These are phyloP conservation scores for Crematogaster levior DNA, from an alignment of 2,888 invertebrate species.

Conservation along the genomic window DNA sequence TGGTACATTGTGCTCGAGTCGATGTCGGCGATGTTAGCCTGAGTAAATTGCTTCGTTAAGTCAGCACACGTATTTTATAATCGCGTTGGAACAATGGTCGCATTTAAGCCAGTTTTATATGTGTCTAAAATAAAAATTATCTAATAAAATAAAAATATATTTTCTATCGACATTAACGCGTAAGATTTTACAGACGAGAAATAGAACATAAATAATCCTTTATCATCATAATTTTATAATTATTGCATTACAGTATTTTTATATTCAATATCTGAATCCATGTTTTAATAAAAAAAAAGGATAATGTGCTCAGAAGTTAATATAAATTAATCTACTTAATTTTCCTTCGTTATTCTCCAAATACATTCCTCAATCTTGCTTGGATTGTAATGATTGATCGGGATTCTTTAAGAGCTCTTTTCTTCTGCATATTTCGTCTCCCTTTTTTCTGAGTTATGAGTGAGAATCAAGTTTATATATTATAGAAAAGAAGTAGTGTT, in stretches of 20 bases:
- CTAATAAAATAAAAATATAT: neutral
- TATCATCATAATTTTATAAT: neutral
- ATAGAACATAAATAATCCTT: neutral
- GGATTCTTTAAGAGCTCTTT: neutral
- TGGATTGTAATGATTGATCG: neutral
- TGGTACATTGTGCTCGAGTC: slow-evolving; percentile 29
- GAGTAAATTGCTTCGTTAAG: slow-evolving; percentile 39
- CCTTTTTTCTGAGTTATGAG: neutral
- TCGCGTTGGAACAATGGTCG: slow-evolving; percentile 1
- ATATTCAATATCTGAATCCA: neutral
- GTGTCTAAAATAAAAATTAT: neutral
- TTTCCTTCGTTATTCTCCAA: neutral
- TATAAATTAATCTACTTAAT: neutral
- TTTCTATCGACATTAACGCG: neutral
- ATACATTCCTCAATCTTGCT: neutral
- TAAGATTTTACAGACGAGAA: neutral
- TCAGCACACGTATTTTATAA: slow-evolving; percentile 36
- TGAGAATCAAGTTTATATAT: neutral
- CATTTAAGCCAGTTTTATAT: neutral
- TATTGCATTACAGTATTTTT: neutral
- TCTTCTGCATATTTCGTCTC: neutral
- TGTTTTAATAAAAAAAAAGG: neutral
- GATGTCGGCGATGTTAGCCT: neutral
- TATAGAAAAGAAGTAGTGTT: too few species aligned
- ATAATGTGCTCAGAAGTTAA: neutral